Base-by-base conservation (phyloP, 2,888 invertebrate species). In the Tetramorium bicarinatum region DNA sequence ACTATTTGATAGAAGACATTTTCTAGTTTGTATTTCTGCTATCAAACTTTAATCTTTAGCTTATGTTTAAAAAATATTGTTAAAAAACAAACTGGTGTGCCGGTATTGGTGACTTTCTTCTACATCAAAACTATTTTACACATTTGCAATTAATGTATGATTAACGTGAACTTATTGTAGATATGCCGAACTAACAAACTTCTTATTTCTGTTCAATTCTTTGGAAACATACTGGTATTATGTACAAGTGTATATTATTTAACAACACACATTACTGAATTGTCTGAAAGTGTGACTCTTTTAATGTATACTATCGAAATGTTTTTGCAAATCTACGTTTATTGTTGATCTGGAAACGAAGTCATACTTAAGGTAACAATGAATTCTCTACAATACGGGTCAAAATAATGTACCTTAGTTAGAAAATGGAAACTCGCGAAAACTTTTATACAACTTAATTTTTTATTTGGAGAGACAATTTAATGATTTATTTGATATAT, bases 331-430 rank as follows among this genome's bases (percentile, higher is more conserved):
- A 89, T 91, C 41, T 91, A 87, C 76, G 64, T 91, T 29, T 74
- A 88, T 41, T 91, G 90, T 69, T 91, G 91, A 88, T 87, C 88
- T 49, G 92, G 91, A 44, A 89, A 90, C 56, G 89, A 91, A 72
- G 85, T 92, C 11, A 85, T 88, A n/a, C 18, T 80, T 44, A 87
- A 89, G 77, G 92, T 92, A 81, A 38, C 29, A 29, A 29, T 29
- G 29, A 2, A 29, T 29, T 29, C 2, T 29, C 29, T 29, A 29
- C 0, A 25, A 25, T 25, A 25, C 25, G 2, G 2, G 29, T 29
- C 29, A 44, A 44, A 44, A 44, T 11, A 44, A 8, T 29, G 4
- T 7, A n/a, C n/a, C n/a, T n/a, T n/a, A 15, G 15, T 47, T 47
- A 15, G 49, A 9, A 18, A 18, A 49, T 49, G 15, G 7, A 18